These are phyloP conservation scores for Cladorhizidae sp. DNA, from an alignment of 37 sponge, comb jelly and placozoan species.

Conservation along the genomic window DNA sequence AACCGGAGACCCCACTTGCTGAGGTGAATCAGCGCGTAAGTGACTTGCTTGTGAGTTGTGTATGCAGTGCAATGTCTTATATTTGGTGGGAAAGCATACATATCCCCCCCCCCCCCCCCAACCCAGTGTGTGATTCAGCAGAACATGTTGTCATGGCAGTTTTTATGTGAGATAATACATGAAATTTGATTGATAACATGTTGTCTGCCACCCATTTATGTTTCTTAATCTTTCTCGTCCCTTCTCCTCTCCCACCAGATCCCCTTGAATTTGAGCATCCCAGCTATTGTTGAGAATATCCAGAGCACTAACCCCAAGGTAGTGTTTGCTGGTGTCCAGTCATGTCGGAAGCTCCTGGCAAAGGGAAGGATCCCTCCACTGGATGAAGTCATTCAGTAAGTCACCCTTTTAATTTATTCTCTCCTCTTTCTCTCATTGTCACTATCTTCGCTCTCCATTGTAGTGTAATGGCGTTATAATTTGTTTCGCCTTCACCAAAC, in stretches of 20 bases:
- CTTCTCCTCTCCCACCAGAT: slow-evolving; percentile 9
- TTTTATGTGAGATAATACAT: no score
- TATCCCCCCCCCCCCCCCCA: no score
- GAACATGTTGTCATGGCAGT: no score
- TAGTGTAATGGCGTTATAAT: no score
- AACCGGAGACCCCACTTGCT: slow-evolving; percentile 43
- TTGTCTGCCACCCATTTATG: background rate
- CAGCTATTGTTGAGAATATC: slow-evolving; percentile 52
- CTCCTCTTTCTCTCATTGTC: background rate
- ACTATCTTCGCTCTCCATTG: background rate
- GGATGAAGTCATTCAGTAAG: slow-evolving; percentile 70
- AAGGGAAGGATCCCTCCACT: slow-evolving; percentile 62
- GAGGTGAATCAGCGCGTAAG: slow-evolving; percentile 53
- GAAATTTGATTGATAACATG: no score
- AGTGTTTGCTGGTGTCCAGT: slow-evolving; percentile 72
- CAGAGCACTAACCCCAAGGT: slow-evolving; percentile 30
- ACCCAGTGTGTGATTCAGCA: no score
- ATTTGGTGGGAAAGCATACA: no score
- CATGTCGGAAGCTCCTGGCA: slow-evolving; percentile 61
- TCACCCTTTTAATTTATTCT: no score
- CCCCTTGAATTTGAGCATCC: slow-evolving; percentile 38
- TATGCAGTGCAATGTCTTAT: no score
- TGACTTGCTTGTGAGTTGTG: no score
- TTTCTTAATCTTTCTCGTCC: background rate
- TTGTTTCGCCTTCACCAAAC: no score